phyloP scores from a whole-genome alignment of 2,797 vertebrate species.

The Sebastes iracundus region DNA sequence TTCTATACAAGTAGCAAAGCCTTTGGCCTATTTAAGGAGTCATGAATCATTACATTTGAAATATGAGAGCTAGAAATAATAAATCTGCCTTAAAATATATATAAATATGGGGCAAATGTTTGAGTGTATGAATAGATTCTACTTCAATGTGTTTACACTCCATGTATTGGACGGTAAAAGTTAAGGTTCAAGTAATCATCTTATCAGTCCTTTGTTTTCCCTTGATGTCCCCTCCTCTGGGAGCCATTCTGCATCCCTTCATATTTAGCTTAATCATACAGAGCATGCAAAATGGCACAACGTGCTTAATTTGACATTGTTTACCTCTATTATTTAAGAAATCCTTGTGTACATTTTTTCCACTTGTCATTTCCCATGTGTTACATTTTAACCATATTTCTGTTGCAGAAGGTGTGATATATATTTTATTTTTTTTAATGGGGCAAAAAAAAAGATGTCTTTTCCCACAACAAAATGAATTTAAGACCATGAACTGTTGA shows the following conservation, averaged over 20 bases:
- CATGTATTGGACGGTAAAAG: not conserved
- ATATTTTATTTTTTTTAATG: not conserved
- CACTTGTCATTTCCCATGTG: slow-evolving; percentile 37
- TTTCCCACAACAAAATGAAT: slow-evolving; percentile 13
- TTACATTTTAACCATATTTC: slow-evolving; percentile 51
- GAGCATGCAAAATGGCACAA: slow-evolving; percentile 29
- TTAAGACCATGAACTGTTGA: slow-evolving; percentile 18
- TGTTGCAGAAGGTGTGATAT: slow-evolving; percentile 59
- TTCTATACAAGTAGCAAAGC: not conserved
- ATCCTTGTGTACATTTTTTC: not conserved
- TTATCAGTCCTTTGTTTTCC: not conserved
- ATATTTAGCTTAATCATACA: not conserved
- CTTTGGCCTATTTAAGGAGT: not conserved
- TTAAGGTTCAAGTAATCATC: not conserved
- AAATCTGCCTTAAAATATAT: not conserved
- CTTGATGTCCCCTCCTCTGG: not conserved
- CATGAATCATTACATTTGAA: not conserved
- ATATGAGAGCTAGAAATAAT: not conserved
- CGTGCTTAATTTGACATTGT: not conserved
- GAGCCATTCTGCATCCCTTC: slow-evolving; percentile 41
- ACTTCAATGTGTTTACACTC: not conserved
- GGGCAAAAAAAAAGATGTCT: slow-evolving; percentile 14
- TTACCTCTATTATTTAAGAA: not conserved
- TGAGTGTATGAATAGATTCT: not conserved
- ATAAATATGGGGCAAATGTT: not conserved